These are phyloP conservation scores for Phyllostomus hastatus DNA, from an alignment of 2,113 vertebrate species.

Conservation along the genomic window DNA sequence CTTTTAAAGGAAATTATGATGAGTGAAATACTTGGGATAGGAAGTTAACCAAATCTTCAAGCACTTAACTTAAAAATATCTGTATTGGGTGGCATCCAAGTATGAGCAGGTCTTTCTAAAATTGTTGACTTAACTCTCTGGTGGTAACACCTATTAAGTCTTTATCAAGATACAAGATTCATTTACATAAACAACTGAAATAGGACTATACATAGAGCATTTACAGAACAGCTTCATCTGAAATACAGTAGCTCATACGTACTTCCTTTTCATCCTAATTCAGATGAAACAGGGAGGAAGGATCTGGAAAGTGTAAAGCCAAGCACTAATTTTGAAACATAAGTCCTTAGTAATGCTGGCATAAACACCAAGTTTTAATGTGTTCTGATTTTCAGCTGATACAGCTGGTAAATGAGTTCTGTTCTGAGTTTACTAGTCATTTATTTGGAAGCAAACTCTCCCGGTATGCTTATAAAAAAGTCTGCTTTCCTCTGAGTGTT, in stretches of 20 bases:
- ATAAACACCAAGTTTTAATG: conserved; percentile 43
- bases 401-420: conserved; percentile 39
- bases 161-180: not conserved
- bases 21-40: conserved; percentile 45
- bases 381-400: conserved; percentile 59
- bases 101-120: not conserved
- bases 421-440: conserved; percentile 1
- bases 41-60: conserved; percentile 47
- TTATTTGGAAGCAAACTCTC: not conserved
- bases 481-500: not conserved
- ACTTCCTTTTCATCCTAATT: conserved; percentile 54
- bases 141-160: not conserved
- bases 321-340: conserved; percentile 60
- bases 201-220: not conserved
- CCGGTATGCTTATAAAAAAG: not conserved
- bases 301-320: conserved; percentile 53
- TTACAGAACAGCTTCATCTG: conserved; percentile 31
- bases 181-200: conserved; percentile 17
- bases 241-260: not conserved
- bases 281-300: conserved; percentile 55
- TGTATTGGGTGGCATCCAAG: not conserved
- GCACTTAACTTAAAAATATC: not conserved
- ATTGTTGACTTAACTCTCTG: conserved; percentile 14
- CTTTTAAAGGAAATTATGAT: conserved; percentile 46
- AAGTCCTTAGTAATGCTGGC: conserved; percentile 54